Evolutionary conservation across 2,797 vertebrate genomes (phyloP).

Genomic region (Molossus molossus): DNA sequence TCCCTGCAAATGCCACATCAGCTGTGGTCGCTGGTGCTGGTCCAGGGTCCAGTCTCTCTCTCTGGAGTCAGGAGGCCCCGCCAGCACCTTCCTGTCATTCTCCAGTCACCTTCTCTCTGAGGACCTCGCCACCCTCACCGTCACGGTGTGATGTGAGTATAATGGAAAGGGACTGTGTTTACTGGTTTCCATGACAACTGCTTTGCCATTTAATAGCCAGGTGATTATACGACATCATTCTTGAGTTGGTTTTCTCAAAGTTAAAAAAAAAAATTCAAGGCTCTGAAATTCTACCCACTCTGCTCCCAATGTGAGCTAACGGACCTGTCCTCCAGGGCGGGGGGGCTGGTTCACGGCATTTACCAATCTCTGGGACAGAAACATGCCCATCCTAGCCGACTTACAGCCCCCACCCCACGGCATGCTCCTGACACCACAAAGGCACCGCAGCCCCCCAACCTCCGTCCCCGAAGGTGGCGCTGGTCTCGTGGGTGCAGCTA

Average conservation of each 20-base stretch:
- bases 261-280: background rate
- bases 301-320: background rate
- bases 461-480: fast-evolving
- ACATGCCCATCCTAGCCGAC: fast-evolving
- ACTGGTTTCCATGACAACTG: background rate
- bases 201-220: background rate
- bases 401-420: background rate
- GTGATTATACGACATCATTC: background rate
- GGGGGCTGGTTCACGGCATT: background rate
- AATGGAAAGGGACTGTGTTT: background rate
- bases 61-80: background rate
- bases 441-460: fast-evolving
- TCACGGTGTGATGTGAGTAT: background rate
- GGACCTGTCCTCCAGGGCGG: no score
- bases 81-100: no score
- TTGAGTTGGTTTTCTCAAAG: background rate
- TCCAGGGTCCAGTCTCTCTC: background rate
- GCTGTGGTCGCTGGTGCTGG: background rate
- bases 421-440: no score
- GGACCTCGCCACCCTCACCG: background rate
- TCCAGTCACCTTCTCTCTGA: background rate
- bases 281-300: background rate
- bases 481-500: fast-evolving
- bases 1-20: fast-evolving
- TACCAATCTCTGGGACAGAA: background rate